Evolutionary conservation across 2,113 vertebrate species (phyloP).

Genomic region (Stigmatopora argus): DNA sequence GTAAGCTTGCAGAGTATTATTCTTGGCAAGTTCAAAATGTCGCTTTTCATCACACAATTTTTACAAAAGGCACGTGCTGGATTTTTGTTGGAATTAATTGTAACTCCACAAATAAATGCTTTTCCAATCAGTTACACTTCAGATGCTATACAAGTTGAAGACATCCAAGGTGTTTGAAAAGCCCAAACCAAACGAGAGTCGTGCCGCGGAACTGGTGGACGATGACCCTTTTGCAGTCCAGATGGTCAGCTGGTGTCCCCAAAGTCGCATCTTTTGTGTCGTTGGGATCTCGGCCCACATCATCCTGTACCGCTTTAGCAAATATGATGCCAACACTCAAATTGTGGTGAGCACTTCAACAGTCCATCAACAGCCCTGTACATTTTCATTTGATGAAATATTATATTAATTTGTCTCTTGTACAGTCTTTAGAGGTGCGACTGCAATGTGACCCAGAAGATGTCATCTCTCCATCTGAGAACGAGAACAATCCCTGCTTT

Average conservation of each 20-base stretch:
- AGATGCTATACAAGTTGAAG: conserved; percentile 98
- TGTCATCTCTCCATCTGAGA: conserved; percentile 83
- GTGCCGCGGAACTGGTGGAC: conserved; percentile 81
- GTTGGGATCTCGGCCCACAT: conserved; percentile 92
- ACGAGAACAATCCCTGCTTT: conserved; percentile 81
- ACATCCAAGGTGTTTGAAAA: conserved; percentile 97
- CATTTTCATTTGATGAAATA: not conserved
- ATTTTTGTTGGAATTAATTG: not conserved
- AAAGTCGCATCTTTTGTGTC: conserved; percentile 93
- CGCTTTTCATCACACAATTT: not conserved
- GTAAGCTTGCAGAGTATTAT: not conserved
- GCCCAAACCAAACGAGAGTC: conserved; percentile 80
- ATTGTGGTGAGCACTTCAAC: conserved; percentile 68
- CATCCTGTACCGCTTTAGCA: conserved; percentile 92
- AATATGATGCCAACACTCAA: conserved; percentile 85
- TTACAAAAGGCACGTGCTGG: not conserved
- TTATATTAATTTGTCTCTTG: conserved; percentile 16
- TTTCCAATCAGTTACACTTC: conserved; percentile 81
- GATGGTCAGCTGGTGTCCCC: conserved; percentile 95
- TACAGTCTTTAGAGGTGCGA: conserved; percentile 85
- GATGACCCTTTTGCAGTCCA: conserved; percentile 95
- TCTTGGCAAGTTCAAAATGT: not conserved
- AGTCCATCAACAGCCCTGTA: too few relatives aligned
- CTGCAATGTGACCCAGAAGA: conserved; percentile 90
- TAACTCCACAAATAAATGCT: not conserved